A percentile compares a stretch with the other conserved stretches of the same genome.
These are phyloP conservation scores for Heptranchias perlo DNA, from an alignment of 2,113 vertebrate species.

Conservation along the genomic window DNA sequence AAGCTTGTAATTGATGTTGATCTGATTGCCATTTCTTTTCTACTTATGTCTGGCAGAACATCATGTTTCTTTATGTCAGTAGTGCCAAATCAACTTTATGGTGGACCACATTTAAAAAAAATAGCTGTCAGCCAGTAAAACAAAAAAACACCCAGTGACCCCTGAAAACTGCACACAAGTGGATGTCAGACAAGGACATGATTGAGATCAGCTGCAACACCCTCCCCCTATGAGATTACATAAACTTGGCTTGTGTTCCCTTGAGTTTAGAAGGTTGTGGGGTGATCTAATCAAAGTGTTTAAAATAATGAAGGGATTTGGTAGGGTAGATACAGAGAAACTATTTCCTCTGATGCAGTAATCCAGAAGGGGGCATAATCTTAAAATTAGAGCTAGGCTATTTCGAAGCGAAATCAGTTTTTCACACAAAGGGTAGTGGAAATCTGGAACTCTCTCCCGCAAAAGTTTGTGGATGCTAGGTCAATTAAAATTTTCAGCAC, in stretches of 20 bases:
- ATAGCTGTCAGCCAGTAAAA: not conserved
- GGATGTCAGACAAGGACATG: not conserved
- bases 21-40: constrained; percentile 10
- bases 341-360: not conserved
- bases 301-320: not conserved
- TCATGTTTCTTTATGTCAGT: not conserved
- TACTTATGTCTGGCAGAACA: not conserved
- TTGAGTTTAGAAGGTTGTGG: not conserved
- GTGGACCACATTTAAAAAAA: not conserved
- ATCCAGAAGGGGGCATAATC: not conserved
- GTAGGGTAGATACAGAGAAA: not conserved
- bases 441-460: not conserved
- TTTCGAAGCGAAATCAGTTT: not conserved
- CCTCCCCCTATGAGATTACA: no score
- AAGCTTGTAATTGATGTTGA: not conserved
- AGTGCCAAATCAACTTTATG: not conserved
- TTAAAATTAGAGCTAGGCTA: not conserved
- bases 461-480: not conserved
- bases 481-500: not conserved
- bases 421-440: not conserved
- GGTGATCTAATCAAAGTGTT: not conserved
- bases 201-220: not conserved
- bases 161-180: not conserved
- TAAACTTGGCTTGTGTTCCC: not conserved
- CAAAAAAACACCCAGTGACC: not conserved